A percentile compares a stretch with the other conserved stretches of the same genome.
These are phyloP conservation scores for Dascyllus trimaculatus DNA, from an alignment of 2,113 vertebrate genomes.

Conservation along the genomic window DNA sequence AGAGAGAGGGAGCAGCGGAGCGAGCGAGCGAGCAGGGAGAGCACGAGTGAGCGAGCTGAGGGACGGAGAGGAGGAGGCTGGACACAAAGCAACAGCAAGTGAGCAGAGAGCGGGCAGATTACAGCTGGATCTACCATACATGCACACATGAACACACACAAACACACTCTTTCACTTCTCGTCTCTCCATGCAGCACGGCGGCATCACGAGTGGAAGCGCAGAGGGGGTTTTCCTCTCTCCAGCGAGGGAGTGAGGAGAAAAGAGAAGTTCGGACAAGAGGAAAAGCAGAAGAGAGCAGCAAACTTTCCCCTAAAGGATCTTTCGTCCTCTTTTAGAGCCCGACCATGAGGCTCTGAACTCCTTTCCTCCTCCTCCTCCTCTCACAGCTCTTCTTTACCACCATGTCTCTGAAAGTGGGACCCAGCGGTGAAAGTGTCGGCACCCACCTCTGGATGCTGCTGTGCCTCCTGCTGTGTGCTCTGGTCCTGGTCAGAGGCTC, in stretches of 20 bases:
- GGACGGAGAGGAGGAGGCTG: conserved; percentile 41
- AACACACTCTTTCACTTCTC: conserved; percentile 25
- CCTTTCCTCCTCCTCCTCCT: not conserved
- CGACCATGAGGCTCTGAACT: conserved; percentile 54
- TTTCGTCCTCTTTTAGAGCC: not conserved
- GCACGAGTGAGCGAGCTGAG: conserved; percentile 43
- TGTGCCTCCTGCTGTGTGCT: conserved; percentile 53
- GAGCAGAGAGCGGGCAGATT: conserved; percentile 56
- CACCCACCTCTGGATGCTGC: conserved; percentile 50
- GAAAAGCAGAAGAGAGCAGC: not conserved
- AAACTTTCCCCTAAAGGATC: conserved; percentile 38
- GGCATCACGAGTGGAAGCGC: conserved; percentile 48
- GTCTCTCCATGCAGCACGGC: conserved; percentile 30
- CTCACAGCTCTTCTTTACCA: conserved; percentile 9
- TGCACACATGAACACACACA: conserved; percentile 22
- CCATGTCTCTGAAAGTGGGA: conserved; percentile 58
- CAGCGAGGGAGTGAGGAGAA: conserved; percentile 41
- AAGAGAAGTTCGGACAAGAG: not conserved
- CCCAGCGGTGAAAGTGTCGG: not conserved
- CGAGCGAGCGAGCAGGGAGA: conserved; percentile 36
- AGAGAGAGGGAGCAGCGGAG: conserved; percentile 43
- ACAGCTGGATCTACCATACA: conserved; percentile 62
- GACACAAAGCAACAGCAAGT: conserved; percentile 38
- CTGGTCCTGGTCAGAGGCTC: conserved; percentile 48
- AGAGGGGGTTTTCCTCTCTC: conserved; percentile 18